Percentiles rank a stretch among this genome's conserved stretches.
These are phyloP conservation scores for Oryzias javanicus DNA, from an alignment of 2,113 vertebrate species.

Conservation along the genomic window DNA sequence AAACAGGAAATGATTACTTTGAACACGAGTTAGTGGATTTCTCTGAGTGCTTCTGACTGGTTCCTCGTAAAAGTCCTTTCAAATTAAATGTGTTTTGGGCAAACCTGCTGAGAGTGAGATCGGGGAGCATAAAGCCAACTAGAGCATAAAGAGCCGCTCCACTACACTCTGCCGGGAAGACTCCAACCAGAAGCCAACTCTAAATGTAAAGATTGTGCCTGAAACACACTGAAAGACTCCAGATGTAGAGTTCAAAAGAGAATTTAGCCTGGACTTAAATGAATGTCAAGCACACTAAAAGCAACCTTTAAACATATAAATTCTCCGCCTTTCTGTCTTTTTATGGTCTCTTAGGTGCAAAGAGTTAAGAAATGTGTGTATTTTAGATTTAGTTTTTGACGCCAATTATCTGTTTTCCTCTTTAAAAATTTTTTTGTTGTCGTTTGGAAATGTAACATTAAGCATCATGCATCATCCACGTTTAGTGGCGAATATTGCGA, in stretches of 20 bases:
- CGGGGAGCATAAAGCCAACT: slow-evolving; percentile 54
- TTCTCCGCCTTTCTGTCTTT: too few relatives aligned
- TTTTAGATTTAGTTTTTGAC: too few relatives aligned
- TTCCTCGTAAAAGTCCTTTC: slow-evolving; percentile 29
- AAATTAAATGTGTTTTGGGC: slow-evolving; percentile 47
- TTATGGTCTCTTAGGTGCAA: too few relatives aligned
- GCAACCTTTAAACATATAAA: too few relatives aligned
- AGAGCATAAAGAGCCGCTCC: slow-evolving; percentile 62
- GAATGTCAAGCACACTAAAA: too few relatives aligned
- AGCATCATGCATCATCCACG: too few relatives aligned
- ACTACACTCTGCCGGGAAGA: slow-evolving; percentile 24
- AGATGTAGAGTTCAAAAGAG: slow-evolving; percentile 29
- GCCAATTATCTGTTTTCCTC: too few relatives aligned
- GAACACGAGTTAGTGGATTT: slow-evolving; percentile 23
- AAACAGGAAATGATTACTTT: slow-evolving; percentile 19
- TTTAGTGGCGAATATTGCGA: too few relatives aligned
- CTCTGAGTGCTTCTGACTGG: slow-evolving; percentile 18
- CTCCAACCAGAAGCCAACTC: slow-evolving; percentile 26
- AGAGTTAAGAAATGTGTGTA: too few relatives aligned
- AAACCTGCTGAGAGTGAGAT: slow-evolving; percentile 49
- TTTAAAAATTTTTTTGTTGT: too few relatives aligned
- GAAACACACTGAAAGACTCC: slow-evolving; percentile 23
- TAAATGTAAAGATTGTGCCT: slow-evolving; percentile 15
- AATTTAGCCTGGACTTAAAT: background rate
- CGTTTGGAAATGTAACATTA: too few relatives aligned